Evolutionary conservation across 1,140 invertebrate species (phyloP), one percentile per base, ranked within the genome.

Genomic region (Lepidotrigona ventralis): DNA sequence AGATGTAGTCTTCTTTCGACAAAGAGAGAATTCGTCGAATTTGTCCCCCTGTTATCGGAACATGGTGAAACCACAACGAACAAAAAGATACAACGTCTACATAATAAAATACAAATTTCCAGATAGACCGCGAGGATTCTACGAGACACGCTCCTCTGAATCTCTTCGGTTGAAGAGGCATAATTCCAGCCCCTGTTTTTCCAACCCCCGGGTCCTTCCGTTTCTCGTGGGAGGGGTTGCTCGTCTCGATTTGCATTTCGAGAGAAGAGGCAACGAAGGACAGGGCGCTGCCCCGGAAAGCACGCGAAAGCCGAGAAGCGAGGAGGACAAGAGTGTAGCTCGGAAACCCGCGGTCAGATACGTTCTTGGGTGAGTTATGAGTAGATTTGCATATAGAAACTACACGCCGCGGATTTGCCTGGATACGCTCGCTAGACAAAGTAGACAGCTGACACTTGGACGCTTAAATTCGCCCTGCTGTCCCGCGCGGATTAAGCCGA

Each of bases 351-450:
- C 33, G 82, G 85, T 81, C 75, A 87, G 83, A 90, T 91, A 87
- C 87, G 87, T 90, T 86, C 75, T 83, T 81, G 54, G 39, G 58
- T 92, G 91, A 92, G 89, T 91, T 89, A 90, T 90, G 89, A 89
- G 89, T 88, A 85, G 90, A 93, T 93, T 93, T 92, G 90, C 92
- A 92, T 93, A 88, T 85, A 91, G 91, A 91, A 91, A 91, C 88
- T 85, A 85, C 85, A 79, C 81, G 86, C 26, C 74, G 86, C 73
- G 88, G 91, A 91, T 91, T 91, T 91, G 86, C 81, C 80, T 51
- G 85, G 83, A 86, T 85, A 83, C 80, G 60, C 72, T 74, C 54
- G n/a, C 53, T 3, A 26, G 78, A 79, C 83, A 88, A 88, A 88
- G 84, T 85, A 88, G 88, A 89, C 87, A 89, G 86, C 90, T 91